Conservation (phyloP, 2,113 vertebrate species). For the Hydrochoerus hydrochaeris region DNA sequence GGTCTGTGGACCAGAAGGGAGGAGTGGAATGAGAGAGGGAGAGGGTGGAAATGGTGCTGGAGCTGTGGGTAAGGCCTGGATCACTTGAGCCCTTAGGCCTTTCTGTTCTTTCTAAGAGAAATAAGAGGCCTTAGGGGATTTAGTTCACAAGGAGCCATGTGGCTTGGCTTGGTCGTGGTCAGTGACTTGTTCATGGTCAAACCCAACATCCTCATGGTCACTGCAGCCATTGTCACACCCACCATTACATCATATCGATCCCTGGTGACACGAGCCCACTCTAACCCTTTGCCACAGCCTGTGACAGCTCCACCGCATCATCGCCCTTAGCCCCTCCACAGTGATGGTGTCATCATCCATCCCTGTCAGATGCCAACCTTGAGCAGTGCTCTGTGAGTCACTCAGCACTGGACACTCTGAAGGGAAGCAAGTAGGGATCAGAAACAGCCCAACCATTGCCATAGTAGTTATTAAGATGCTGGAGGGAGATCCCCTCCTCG, state of each 20-base stretch:
- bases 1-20: background rate
- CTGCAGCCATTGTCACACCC: background rate
- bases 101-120: background rate
- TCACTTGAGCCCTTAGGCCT: background rate
- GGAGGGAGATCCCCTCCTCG: background rate
- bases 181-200: background rate
- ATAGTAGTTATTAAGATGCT: background rate
- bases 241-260: fast-evolving
- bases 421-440: background rate
- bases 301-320: background rate
- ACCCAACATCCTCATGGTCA: background rate
- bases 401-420: background rate
- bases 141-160: no score
- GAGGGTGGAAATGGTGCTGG: fast-evolving
- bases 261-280: background rate
- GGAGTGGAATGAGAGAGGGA: fast-evolving
- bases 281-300: fast-evolving
- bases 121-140: background rate
- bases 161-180: background rate
- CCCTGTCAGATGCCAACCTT: background rate
- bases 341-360: background rate
- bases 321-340: fast-evolving
- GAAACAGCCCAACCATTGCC: background rate
- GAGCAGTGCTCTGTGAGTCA: background rate
- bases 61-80: no score